phyloP scores from a whole-genome alignment of 23 tunicate species.

The Ascidia mentula region DNA sequence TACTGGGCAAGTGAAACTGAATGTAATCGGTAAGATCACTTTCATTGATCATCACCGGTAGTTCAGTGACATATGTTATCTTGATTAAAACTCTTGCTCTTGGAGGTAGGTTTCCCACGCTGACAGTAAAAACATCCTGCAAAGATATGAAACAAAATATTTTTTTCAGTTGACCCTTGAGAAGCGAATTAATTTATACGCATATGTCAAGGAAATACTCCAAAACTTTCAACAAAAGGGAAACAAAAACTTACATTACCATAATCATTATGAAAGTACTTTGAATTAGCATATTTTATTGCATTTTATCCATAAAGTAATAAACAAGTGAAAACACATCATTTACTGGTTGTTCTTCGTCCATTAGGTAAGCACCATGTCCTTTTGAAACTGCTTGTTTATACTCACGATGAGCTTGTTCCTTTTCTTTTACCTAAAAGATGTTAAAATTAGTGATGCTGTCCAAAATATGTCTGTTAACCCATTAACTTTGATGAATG shows the following conservation, averaged over 20 bases:
- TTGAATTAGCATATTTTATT: neutral
- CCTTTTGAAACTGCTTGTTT: conserved; percentile 69
- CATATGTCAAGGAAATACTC: too few relatives aligned
- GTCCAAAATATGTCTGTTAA: too few relatives aligned
- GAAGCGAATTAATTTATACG: too few relatives aligned
- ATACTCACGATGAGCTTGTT: conserved; percentile 73
- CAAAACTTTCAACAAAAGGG: too few relatives aligned
- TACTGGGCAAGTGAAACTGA: conserved; percentile 38
- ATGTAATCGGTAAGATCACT: conserved; percentile 26
- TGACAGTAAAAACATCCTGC: conserved; percentile 71
- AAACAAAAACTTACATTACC: too few relatives aligned
- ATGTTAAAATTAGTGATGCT: too few relatives aligned
- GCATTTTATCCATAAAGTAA: neutral
- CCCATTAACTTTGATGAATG: too few relatives aligned
- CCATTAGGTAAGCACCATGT: conserved; percentile 94
- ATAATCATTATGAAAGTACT: too few relatives aligned
- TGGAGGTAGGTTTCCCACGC: conserved; percentile 84
- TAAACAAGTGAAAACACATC: neutral
- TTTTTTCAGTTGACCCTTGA: too few relatives aligned
- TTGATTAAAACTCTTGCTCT: conserved; percentile 61
- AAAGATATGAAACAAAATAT: too few relatives aligned
- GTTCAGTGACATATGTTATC: conserved; percentile 72
- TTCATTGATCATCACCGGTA: conserved; percentile 24
- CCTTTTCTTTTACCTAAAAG: conserved; percentile 66
- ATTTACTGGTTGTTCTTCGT: conserved; percentile 75